phyloP scores from a whole-genome alignment of 1,140 invertebrate species.

The Drosophila sproati region DNA sequence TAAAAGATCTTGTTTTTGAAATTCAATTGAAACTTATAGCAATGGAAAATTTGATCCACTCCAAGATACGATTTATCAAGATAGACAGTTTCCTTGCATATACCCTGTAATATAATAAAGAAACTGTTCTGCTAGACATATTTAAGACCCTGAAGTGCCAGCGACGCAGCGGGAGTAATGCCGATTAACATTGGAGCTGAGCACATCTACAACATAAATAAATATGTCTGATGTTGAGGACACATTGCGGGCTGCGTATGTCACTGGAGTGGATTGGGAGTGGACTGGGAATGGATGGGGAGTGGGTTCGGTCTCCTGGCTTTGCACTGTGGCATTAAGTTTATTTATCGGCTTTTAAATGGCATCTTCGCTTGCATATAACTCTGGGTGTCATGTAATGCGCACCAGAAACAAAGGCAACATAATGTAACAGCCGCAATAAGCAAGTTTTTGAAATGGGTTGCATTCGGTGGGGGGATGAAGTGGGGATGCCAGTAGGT shows the following conservation, averaged over 20 bases:
- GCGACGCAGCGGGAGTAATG: conserved; percentile 8
- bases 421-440: conserved; percentile 72
- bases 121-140: neutral
- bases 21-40: too few relatives aligned
- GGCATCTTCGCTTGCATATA: conserved; percentile 77
- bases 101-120: neutral
- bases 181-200: conserved; percentile 1
- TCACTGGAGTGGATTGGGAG: conserved; percentile 6
- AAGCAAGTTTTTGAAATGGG: conserved; percentile 3
- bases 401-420: conserved; percentile 78
- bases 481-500: too few relatives aligned
- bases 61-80: too few relatives aligned
- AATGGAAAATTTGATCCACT: too few relatives aligned
- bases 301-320: neutral
- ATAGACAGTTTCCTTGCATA: neutral
- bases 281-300: too few relatives aligned
- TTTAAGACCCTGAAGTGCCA: conserved; percentile 6
- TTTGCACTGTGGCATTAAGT: conserved; percentile 67
- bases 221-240: conserved; percentile 9
- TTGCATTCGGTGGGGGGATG: neutral
- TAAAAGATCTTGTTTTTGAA: too few relatives aligned
- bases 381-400: conserved; percentile 74
- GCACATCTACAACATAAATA: conserved; percentile 36
- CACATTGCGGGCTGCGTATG: conserved; percentile 44
- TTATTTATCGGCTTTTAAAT: conserved; percentile 81